These are phyloP conservation scores for Lasius fuliginosus DNA, from an alignment of 2,888 invertebrate species.

Conservation along the genomic window DNA sequence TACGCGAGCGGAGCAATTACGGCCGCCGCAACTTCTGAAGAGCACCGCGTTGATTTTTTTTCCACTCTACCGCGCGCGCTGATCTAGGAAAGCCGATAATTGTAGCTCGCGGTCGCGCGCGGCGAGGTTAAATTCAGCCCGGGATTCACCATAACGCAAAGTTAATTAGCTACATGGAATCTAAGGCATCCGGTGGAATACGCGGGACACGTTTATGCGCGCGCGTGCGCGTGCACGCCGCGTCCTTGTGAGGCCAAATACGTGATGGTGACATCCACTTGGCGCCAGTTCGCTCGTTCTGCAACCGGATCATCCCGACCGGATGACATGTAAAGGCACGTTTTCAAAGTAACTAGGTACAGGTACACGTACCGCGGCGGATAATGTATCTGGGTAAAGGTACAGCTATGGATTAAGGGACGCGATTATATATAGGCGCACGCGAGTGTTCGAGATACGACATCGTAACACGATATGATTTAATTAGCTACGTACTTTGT, in stretches of 20 bases:
- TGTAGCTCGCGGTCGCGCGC: conserved; percentile 61
- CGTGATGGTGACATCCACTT: conserved; percentile 81
- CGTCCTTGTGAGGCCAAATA: conserved; percentile 74
- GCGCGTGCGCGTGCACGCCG: conserved; percentile 57
- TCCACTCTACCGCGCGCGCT: conserved; percentile 61
- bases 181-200: conserved; percentile 80
- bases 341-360: conserved; percentile 52
- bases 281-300: conserved; percentile 83
- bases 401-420: conserved; percentile 21
- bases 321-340: conserved; percentile 42
- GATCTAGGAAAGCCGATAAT: conserved; percentile 71
- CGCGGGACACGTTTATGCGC: conserved; percentile 50
- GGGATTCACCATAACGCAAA: conserved; percentile 84
- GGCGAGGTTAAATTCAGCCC: conserved; percentile 80
- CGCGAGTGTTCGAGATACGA: conserved; percentile 39
- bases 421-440: conserved; percentile 47
- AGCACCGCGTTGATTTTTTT: conserved; percentile 70
- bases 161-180: conserved; percentile 85
- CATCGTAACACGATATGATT: conserved; percentile 22
- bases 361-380: conserved; percentile 32
- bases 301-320: conserved; percentile 65
- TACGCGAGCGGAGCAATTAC: conserved; percentile 73
- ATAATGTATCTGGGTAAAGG: conserved; percentile 54
- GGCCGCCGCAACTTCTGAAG: conserved; percentile 63
- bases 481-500: conserved; percentile 40